Base-by-base conservation (phyloP, 2,888 invertebrate species). In the Stratiomys singularior region DNA sequence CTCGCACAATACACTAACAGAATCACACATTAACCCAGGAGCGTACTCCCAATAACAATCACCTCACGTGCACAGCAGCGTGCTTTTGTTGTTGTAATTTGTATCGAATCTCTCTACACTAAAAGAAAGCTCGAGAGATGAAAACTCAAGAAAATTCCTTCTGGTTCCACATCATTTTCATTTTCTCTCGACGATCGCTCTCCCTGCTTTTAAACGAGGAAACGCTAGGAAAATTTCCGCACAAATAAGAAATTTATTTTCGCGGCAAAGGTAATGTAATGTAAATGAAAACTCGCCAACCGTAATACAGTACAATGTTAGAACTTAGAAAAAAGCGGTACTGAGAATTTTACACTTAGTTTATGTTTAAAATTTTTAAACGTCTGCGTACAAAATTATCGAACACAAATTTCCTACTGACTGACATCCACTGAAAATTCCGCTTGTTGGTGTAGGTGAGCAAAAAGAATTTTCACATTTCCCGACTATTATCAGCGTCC, bases 351-450 rank as follows among this genome's bases (percentile, higher is more conserved):
- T n/a, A 52, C 7, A 52, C 18, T 13, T 18, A 9, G 15, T 52
- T n/a, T 15, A n/a, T 52, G 4, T 52, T 15, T 52, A 9, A 37
- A 37, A 52, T 13, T 52, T 4, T 4, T 52, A 18, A 52, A 52
- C 15, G 7, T 13, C 9, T 37, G 9, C 37, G 37, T 37, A 9
- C 37, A 37, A 37, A 37, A 37, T 37, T 37, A 37, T 37, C n/a
- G 60, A 23, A 60, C 64, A 30, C 64, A n/a, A 64, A 28, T 64
- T 30, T 64, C 25, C 64, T 2, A 64, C 64, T 64, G 64, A 64
- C 64, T 28, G 30, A n/a, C n/a, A 64, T 30, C 30, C n/a, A 64
- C 37, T 37, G 37, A 37, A 37, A 27, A 21, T 27, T 30, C 5
- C 64, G 30, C 60, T 21, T 5, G 4, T n/a, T 52, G 52, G 64